Base-by-base conservation (phyloP, 2,797 vertebrate genomes). In the Enteromius fasciolatus region DNA sequence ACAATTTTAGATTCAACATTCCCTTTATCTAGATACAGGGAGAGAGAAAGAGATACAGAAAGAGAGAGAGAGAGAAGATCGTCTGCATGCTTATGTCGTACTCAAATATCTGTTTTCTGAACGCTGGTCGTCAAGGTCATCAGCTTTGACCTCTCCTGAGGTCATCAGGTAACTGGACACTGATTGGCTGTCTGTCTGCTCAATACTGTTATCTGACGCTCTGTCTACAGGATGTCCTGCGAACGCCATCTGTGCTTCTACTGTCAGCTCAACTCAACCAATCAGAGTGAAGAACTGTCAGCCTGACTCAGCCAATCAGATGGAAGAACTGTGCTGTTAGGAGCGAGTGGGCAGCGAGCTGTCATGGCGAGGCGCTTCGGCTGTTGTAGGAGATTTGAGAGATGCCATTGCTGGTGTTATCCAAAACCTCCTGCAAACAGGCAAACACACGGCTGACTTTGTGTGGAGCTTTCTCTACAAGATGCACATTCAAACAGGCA, bases 301-400 rank as follows among this genome's bases (percentile, higher is more conserved):
- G 69, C 31, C 44, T 33, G 67, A 39, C 63, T 52, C 39, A 68
- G 25, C 75, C 64, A 59, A 72, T 80, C 78, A 80, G 52, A 31
- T n/a, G 41, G 12, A 61, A 48, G 23, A 59, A 20, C 39, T 59
- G 54, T 80, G 59, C 66, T 69, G 68, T 18, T 33, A 20, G 59
- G 78, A 20, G 39, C 44, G 41, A 50, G 81, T 23, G 61, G 79
- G 73, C 18, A 70, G 39, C 9, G 5, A 33, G 1, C 80, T 31
- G 8, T 94, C 89, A 95, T 0, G 92, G 94, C 3, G 93, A 94
- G 0, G 88, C 84, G 1, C 94, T 91, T 92, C 94, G 95, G 91
- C 97, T 96, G 31, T 97, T 98, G 92, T 96, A 97, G 86, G 97
- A 95, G 89, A 97, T 95, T 89, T 96, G 97, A 87, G 97, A 95